Conservation (phyloP, 2,888 invertebrate species). For the Mylabris sibirica region DNA sequence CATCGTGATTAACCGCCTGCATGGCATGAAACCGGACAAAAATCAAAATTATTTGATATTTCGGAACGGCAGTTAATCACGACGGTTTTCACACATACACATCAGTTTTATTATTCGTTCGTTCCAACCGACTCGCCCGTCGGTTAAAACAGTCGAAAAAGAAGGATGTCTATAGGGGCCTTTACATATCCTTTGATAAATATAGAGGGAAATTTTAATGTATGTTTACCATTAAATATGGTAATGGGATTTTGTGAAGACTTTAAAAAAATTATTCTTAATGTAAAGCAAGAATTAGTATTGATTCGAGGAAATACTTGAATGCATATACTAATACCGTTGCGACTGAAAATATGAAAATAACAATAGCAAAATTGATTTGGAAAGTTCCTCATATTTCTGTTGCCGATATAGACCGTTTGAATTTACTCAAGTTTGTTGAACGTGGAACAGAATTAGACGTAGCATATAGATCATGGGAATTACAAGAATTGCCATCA, state of each 20-base stretch:
- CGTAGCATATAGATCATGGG: too few relatives aligned
- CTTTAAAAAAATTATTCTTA: constrained; percentile 33
- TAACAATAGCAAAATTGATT: constrained; percentile 24
- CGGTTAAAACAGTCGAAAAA: too few relatives aligned
- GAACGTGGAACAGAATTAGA: constrained; percentile 48
- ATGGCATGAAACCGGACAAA: too few relatives aligned
- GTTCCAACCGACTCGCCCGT: too few relatives aligned
- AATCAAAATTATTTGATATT: too few relatives aligned
- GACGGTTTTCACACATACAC: too few relatives aligned
- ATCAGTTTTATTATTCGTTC: too few relatives aligned
- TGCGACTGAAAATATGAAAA: constrained; percentile 14
- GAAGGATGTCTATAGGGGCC: too few relatives aligned
- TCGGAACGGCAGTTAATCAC: too few relatives aligned
- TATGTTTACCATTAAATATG: constrained; percentile 25
- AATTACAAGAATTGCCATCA: constrained; percentile 31
- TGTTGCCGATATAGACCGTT: constrained; percentile 15
- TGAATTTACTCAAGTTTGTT: constrained; percentile 21
- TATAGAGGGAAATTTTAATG: constrained; percentile 25
- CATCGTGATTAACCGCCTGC: too few relatives aligned
- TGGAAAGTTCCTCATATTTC: constrained; percentile 34
- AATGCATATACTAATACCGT: constrained; percentile 28
- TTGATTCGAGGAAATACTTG: constrained; percentile 25
- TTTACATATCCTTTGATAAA: constrained; percentile 12
- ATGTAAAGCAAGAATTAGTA: constrained; percentile 35
- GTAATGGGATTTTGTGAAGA: constrained; percentile 54